Percentiles rank a stretch among this genome's conserved stretches.
These are phyloP conservation scores for Protodeltote pygarga DNA, from an alignment of 2,888 invertebrate genomes.

Conservation along the genomic window DNA sequence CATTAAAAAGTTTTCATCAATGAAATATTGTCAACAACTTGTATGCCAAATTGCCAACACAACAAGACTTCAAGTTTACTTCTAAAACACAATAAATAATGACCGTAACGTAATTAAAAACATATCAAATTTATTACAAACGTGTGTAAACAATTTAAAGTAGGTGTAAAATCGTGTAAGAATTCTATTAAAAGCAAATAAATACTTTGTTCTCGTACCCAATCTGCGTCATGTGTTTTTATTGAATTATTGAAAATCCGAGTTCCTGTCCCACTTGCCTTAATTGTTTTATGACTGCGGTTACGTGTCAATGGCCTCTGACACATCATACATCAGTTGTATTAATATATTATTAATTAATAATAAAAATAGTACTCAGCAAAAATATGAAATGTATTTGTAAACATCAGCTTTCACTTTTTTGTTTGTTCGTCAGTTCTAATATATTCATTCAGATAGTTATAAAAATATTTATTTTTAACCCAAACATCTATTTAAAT, in stretches of 20 bases:
- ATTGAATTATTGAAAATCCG: slow-evolving; percentile 55
- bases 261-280: slow-evolving; percentile 57
- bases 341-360: slow-evolving; percentile 7
- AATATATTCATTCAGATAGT: too few relatives aligned
- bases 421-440: too few relatives aligned
- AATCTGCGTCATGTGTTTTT: slow-evolving; percentile 48
- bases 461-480: too few relatives aligned
- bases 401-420: too few relatives aligned
- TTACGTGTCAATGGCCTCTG: slow-evolving; percentile 56
- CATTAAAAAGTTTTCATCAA: too few relatives aligned
- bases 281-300: slow-evolving; percentile 65
- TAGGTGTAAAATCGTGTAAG: slow-evolving; percentile 17
- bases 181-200: slow-evolving; percentile 26
- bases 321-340: slow-evolving; percentile 34
- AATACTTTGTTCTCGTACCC: slow-evolving; percentile 31
- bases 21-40: slow-evolving; percentile 21
- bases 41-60: slow-evolving; percentile 4
- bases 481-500: too few relatives aligned
- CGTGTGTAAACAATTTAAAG: slow-evolving; percentile 14
- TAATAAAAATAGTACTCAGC: slow-evolving; percentile 12
- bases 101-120: slow-evolving; percentile 27
- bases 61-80: slow-evolving; percentile 10
- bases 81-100: slow-evolving; percentile 31
- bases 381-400: too few relatives aligned
- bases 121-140: slow-evolving; percentile 22